A percentile compares a stretch with the other conserved stretches of the same genome.
These are phyloP conservation scores for Sebastes alutus DNA, from an alignment of 2,797 vertebrate species.

Conservation along the genomic window DNA sequence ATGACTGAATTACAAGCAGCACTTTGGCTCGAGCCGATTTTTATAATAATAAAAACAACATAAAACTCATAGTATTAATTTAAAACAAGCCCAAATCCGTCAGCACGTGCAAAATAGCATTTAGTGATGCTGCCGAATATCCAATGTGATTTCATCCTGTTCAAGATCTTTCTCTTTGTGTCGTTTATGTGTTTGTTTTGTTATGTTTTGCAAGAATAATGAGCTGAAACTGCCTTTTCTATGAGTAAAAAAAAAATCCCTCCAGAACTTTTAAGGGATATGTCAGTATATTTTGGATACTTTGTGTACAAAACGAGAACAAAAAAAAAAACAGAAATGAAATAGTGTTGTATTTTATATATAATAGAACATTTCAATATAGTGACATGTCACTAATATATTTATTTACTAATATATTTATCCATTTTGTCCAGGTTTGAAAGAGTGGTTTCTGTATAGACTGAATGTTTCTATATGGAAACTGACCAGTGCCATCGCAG, in stretches of 20 bases:
- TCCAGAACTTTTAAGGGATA: conserved; percentile 80
- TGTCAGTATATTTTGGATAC: conserved; percentile 87
- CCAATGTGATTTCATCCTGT: conserved; percentile 66
- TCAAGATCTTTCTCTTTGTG: conserved; percentile 64
- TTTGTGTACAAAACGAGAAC: conserved; percentile 85
- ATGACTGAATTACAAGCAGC: conserved; percentile 80
- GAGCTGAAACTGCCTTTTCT: conserved; percentile 85
- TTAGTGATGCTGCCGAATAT: conserved; percentile 50
- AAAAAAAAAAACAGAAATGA: conserved; percentile 81
- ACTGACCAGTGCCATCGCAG: conserved; percentile 82
- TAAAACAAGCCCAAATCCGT: conserved; percentile 67
- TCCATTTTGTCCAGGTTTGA: conserved; percentile 89
- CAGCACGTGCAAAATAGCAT: conserved; percentile 57
- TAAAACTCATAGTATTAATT: conserved; percentile 59
- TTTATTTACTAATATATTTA: conserved; percentile 99
- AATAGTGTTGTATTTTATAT: conserved; percentile 96
- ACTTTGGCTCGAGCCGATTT: conserved; percentile 74
- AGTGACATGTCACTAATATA: conserved; percentile 96
- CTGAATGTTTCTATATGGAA: conserved; percentile 81
- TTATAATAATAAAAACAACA: conserved; percentile 15
- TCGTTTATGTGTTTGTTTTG: conserved; percentile 57
- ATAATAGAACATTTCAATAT: conserved; percentile 95
- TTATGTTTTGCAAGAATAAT: conserved; percentile 74
- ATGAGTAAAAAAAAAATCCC: conserved; percentile 74
- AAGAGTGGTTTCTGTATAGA: conserved; percentile 83